phyloP scores from a whole-genome alignment of 2,888 invertebrate genomes.

The Heliothis peltigera region DNA sequence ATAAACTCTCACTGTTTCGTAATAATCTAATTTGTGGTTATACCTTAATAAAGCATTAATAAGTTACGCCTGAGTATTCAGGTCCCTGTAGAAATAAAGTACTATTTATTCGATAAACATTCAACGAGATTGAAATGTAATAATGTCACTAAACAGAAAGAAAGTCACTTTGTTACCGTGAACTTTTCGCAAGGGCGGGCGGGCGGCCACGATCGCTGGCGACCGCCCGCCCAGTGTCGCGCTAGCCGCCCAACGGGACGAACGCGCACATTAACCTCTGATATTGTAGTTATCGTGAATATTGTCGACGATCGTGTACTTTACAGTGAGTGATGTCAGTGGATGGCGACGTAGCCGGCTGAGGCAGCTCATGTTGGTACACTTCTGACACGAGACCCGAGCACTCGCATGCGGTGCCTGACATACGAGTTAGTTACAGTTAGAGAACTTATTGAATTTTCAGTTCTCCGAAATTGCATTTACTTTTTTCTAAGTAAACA shows the following conservation, averaged over 20 bases:
- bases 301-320: conserved; percentile 68
- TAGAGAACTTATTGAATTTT: conserved; percentile 16
- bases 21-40: conserved; percentile 24
- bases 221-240: conserved; percentile 86
- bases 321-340: conserved; percentile 64
- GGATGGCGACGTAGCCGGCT: conserved; percentile 29
- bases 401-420: conserved; percentile 9
- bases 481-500: conserved; percentile 12
- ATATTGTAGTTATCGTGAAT: conserved; percentile 67
- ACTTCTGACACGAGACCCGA: conserved; percentile 14
- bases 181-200: conserved; percentile 85
- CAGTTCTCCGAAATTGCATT: conserved; percentile 3
- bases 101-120: conserved; percentile 72
- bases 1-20: conserved; percentile 39
- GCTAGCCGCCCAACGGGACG: conserved; percentile 78
- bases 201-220: conserved; percentile 58
- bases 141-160: conserved; percentile 78
- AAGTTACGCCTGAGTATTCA: conserved; percentile 53
- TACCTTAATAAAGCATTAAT: conserved; percentile 39
- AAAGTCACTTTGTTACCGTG: conserved; percentile 82
- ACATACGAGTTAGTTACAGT: conserved; percentile 7
- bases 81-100: conserved; percentile 69
- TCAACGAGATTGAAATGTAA: conserved; percentile 75
- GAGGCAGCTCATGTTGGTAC: conserved; percentile 17
- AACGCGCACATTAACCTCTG: conserved; percentile 69